Evolutionary conservation across 2,888 invertebrate genomes (phyloP).

Genomic region (Neria commutata): DNA sequence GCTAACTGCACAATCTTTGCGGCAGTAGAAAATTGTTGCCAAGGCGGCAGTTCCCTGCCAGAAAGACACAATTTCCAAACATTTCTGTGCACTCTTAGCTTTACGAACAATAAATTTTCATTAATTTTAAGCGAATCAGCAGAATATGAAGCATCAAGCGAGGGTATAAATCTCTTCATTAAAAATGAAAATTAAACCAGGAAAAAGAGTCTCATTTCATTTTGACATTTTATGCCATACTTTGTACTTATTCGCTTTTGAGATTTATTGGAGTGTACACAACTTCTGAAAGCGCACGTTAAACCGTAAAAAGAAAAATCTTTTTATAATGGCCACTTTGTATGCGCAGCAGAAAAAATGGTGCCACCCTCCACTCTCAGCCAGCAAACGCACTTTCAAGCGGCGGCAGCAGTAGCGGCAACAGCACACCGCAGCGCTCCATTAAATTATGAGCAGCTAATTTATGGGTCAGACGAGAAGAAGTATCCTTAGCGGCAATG

Average conservation of each 20-base stretch:
- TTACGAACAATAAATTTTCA: constrained; percentile 22
- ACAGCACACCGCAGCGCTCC: constrained; percentile 6
- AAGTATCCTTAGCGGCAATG: background rate
- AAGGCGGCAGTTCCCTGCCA: too few species aligned
- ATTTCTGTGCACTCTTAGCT: too few species aligned
- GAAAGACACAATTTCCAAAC: too few species aligned
- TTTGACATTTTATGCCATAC: constrained; percentile 17
- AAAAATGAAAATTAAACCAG: constrained; percentile 13
- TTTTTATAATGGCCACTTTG: constrained; percentile 16
- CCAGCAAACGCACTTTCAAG: background rate
- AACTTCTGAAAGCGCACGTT: constrained; percentile 12
- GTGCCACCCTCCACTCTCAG: too few species aligned
- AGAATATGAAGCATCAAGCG: constrained; percentile 7
- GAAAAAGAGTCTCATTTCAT: constrained; percentile 8
- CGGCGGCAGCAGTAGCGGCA: background rate
- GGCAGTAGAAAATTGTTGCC: too few species aligned
- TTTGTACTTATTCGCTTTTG: constrained; percentile 1
- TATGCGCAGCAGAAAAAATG: too few species aligned
- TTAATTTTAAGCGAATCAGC: constrained; percentile 21
- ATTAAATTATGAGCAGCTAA: constrained; percentile 18
- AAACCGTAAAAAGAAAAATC: constrained; percentile 17
- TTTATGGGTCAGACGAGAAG: constrained; percentile 17
- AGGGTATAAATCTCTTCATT: constrained; percentile 26
- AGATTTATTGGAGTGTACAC: constrained; percentile 18
- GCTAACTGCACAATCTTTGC: too few species aligned